Conservation (phyloP, 1,140 invertebrate genomes). For the Gryllus bimaculatus region DNA sequence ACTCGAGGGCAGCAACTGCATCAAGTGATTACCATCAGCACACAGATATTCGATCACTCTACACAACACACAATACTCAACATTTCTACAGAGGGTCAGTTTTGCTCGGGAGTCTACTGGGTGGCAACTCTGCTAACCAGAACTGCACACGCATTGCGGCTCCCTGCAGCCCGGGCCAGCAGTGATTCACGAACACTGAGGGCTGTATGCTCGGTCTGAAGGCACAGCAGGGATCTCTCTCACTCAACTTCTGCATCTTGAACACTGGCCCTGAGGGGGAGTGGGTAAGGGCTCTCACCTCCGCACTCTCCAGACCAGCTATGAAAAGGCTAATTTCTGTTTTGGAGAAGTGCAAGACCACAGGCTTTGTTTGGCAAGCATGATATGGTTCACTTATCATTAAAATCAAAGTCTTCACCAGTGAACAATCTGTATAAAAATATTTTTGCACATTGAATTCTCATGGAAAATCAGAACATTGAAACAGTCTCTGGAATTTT, state of each 20-base stretch:
- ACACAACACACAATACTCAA: too few relatives aligned
- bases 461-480: neutral
- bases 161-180: too few relatives aligned
- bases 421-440: neutral
- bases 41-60: too few relatives aligned
- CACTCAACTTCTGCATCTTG: neutral
- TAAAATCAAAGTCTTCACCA: neutral
- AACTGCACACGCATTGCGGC: too few relatives aligned
- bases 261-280: neutral
- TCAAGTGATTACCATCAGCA: too few relatives aligned
- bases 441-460: neutral
- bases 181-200: neutral
- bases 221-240: neutral
- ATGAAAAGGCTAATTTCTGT: neutral
- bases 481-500: neutral
- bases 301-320: neutral
- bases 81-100: too few relatives aligned
- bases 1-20: too few relatives aligned
- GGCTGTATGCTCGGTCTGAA: neutral
- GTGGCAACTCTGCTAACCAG: too few relatives aligned
- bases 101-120: too few relatives aligned
- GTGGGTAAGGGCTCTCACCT: neutral
- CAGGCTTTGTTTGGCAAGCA: neutral
- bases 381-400: neutral
- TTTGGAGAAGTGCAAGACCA: neutral